These are phyloP conservation scores for Bursaphelenchus mucronatus DNA, from an alignment of 1,140 invertebrate genomes.

Conservation along the genomic window DNA sequence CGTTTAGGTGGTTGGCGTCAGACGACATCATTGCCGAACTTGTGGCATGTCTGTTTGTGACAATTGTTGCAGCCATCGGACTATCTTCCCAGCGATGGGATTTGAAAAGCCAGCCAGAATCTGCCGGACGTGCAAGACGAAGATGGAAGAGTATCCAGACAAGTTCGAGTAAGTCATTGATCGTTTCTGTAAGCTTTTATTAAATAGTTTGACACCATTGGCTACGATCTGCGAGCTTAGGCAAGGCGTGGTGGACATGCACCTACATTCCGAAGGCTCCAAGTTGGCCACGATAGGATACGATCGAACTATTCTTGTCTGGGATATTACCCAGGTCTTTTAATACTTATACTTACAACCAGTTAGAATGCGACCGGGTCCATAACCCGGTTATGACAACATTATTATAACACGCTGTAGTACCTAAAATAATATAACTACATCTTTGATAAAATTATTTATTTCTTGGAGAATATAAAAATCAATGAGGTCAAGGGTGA, in stretches of 20 bases:
- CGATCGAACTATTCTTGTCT: conserved; percentile 85
- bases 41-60: conserved; percentile 73
- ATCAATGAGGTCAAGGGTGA: no score
- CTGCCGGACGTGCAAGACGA: conserved; percentile 79
- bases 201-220: conserved; percentile 74
- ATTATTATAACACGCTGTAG: no score
- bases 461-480: no score
- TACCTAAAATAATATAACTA: no score
- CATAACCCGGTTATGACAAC: no score
- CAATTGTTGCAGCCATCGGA: conserved; percentile 78
- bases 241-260: conserved; percentile 80
- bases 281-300: conserved; percentile 84
- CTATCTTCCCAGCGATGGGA: conserved; percentile 87
- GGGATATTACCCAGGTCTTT: conserved; percentile 48
- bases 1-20: conserved; percentile 48
- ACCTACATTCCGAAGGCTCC: conserved; percentile 78
- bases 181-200: background rate
- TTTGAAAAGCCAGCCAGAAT: conserved; percentile 95
- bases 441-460: no score
- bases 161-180: conserved; percentile 61
- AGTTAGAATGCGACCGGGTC: no score
- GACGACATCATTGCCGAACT: conserved; percentile 66
- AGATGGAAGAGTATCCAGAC: conserved; percentile 53
- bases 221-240: conserved; percentile 91
- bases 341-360: conserved; percentile 8